phyloP scores from a whole-genome alignment of 2,888 invertebrate genomes.

The Leptodirus hochenwartii region DNA sequence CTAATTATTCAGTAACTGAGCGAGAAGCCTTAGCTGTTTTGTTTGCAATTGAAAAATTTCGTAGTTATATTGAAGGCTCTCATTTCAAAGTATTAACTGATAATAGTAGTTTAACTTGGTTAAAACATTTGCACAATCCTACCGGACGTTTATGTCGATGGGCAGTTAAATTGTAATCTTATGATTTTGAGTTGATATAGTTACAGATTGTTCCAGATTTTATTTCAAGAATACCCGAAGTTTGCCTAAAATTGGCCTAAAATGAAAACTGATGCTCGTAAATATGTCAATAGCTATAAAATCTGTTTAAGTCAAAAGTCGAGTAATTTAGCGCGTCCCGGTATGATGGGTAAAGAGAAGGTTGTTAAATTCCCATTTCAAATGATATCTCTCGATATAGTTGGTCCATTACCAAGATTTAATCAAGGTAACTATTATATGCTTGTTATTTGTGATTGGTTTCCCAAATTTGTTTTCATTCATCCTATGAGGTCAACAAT shows the following conservation, averaged over 20 bases:
- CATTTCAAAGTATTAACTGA: slow-evolving; percentile 5
- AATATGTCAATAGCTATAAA: slow-evolving; percentile 3
- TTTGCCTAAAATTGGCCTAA: slow-evolving; percentile 3
- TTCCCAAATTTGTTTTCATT: slow-evolving; percentile 7
- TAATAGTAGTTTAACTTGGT: slow-evolving; percentile 4
- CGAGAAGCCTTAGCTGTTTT: slow-evolving; percentile 13
- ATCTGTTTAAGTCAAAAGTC: slow-evolving; percentile 6
- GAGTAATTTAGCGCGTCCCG: slow-evolving; percentile 2
- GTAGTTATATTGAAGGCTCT: slow-evolving; percentile 13
- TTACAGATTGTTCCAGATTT: slow-evolving; percentile 5
- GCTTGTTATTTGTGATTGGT: slow-evolving; percentile 6
- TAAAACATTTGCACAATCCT: slow-evolving; percentile 5
- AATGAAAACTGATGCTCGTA: background rate
- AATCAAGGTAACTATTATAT: slow-evolving; percentile 2
- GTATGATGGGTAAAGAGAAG: slow-evolving; percentile 9
- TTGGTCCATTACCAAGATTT: slow-evolving; percentile 9
- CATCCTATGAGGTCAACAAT: slow-evolving; percentile 7
- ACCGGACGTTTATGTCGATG: slow-evolving; percentile 7
- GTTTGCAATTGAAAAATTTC: slow-evolving; percentile 14
- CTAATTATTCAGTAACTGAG: slow-evolving; percentile 16
- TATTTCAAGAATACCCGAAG: slow-evolving; percentile 1
- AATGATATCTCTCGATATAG: slow-evolving; percentile 11
- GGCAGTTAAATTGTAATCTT: slow-evolving; percentile 2
- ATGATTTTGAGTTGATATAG: slow-evolving; percentile 4
- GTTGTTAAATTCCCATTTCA: slow-evolving; percentile 10